Evolutionary conservation across 2,888 invertebrate genomes (phyloP).

Genomic region (Peribatodes rhomboidaria): DNA sequence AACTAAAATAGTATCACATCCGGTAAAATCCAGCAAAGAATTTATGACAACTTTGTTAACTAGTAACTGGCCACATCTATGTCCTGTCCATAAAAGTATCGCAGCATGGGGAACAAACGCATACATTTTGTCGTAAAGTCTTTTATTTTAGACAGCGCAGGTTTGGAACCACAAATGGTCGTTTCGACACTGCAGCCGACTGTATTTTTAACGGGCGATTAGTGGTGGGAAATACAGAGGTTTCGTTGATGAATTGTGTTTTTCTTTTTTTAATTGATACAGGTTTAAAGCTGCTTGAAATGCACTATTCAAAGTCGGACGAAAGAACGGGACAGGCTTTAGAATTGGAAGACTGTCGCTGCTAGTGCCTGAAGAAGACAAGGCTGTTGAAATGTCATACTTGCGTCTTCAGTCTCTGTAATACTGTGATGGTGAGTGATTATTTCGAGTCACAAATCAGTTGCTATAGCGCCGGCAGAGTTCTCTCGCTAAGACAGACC

Average conservation of each 20-base stretch:
- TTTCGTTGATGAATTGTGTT: not conserved
- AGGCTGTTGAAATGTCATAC: too few species aligned
- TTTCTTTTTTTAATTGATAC: not conserved
- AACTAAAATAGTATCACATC: conserved; percentile 70
- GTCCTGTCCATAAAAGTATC: conserved; percentile 52
- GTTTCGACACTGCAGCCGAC: conserved; percentile 6
- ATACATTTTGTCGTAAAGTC: conserved; percentile 33
- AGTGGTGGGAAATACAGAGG: conserved; percentile 6
- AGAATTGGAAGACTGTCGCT: not conserved
- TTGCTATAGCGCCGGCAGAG: too few species aligned
- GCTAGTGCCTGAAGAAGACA: not conserved
- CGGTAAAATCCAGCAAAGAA: conserved; percentile 59
- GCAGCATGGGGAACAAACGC: conserved; percentile 20
- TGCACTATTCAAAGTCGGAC: not conserved
- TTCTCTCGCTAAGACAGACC: too few species aligned
- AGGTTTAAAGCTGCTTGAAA: not conserved
- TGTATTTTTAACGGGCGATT: conserved; percentile 9
- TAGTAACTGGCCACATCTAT: conserved; percentile 49
- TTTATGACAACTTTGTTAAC: conserved; percentile 58
- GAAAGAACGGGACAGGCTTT: not conserved
- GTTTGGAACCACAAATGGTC: conserved; percentile 34
- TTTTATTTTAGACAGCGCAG: conserved; percentile 27
- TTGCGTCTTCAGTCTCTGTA: too few species aligned
- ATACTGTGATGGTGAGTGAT: too few species aligned
- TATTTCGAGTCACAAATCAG: too few species aligned